phyloP scores from a whole-genome alignment of 2,797 vertebrate species.

The Nannoperca obscura region DNA sequence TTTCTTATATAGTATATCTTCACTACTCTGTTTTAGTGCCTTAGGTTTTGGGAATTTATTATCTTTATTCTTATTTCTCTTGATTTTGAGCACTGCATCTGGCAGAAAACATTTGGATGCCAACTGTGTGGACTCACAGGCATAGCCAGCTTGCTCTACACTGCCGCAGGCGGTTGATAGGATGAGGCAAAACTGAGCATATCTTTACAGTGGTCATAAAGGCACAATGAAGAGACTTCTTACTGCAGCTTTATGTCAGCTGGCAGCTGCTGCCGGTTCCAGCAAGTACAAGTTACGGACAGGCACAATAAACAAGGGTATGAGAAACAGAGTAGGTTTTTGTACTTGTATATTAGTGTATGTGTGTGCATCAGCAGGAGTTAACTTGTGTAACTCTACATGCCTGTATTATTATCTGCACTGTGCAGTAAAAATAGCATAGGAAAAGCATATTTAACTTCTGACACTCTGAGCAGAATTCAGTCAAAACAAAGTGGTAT shows the following conservation, averaged over 20 bases:
- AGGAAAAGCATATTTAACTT: constrained; percentile 28
- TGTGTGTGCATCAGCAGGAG: constrained; percentile 20
- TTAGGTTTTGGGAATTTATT: constrained; percentile 7
- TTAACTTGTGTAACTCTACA: constrained; percentile 5
- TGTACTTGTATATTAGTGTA: constrained; percentile 55
- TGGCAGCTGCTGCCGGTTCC: constrained; percentile 79
- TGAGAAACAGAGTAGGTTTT: constrained; percentile 58
- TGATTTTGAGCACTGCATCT: constrained; percentile 58
- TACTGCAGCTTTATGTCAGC: constrained; percentile 77
- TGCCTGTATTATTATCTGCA: constrained; percentile 4
- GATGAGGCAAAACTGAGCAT: constrained; percentile 65
- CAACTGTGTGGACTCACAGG: constrained; percentile 55
- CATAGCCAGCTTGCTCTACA: constrained; percentile 50
- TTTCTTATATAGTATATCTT: constrained; percentile 23
- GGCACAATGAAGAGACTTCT: constrained; percentile 77
- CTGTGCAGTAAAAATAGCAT: background rate
- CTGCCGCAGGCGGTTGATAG: constrained; percentile 64
- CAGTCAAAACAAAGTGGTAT: constrained; percentile 31
- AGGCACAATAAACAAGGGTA: constrained; percentile 77
- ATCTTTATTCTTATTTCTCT: constrained; percentile 36
- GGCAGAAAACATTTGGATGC: constrained; percentile 57
- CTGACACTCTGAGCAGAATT: constrained; percentile 19
- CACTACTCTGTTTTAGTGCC: constrained; percentile 9
- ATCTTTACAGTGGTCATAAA: constrained; percentile 80
- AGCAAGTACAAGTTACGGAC: constrained; percentile 76